These are phyloP conservation scores for Psammodynastes pulverulentus DNA, from an alignment of 2,113 vertebrate species.

Conservation along the genomic window DNA sequence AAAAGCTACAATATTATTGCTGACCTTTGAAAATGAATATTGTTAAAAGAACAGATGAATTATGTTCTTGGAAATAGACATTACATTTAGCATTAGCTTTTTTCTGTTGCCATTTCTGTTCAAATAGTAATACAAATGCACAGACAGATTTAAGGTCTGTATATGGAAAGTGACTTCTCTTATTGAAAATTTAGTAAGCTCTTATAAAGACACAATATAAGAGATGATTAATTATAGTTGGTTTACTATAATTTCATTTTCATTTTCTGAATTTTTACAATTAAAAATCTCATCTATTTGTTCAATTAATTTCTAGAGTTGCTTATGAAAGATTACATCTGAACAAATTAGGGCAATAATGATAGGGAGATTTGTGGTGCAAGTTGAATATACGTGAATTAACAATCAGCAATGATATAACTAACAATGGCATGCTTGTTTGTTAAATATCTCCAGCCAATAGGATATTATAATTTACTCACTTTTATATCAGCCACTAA, in stretches of 20 bases:
- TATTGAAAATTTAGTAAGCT: not conserved
- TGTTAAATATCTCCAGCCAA: not conserved
- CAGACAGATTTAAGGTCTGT: not conserved
- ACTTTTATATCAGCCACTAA: not conserved
- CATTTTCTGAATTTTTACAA: not conserved
- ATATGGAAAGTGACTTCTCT: not conserved
- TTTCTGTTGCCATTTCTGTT: not conserved
- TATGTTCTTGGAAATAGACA: conserved; percentile 39
- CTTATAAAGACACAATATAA: not conserved
- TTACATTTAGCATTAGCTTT: not conserved
- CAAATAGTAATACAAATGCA: not conserved
- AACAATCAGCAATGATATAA: not conserved
- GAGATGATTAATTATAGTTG: not conserved
- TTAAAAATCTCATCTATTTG: not conserved
- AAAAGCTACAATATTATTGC: conserved; percentile 20
- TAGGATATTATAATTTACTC: not conserved
- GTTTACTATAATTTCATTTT: not conserved
- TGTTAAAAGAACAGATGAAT: conserved; percentile 22
- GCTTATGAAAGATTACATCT: not conserved
- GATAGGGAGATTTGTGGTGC: not conserved
- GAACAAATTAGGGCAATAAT: not conserved
- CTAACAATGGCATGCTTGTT: not conserved
- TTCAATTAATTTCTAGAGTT: not conserved
- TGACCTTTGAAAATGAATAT: conserved; percentile 18
- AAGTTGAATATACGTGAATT: not conserved